A percentile compares a stretch with the other conserved stretches of the same genome.
Conservation (phyloP, 2,797 vertebrate species). For the Syndactyla subalaris region DNA sequence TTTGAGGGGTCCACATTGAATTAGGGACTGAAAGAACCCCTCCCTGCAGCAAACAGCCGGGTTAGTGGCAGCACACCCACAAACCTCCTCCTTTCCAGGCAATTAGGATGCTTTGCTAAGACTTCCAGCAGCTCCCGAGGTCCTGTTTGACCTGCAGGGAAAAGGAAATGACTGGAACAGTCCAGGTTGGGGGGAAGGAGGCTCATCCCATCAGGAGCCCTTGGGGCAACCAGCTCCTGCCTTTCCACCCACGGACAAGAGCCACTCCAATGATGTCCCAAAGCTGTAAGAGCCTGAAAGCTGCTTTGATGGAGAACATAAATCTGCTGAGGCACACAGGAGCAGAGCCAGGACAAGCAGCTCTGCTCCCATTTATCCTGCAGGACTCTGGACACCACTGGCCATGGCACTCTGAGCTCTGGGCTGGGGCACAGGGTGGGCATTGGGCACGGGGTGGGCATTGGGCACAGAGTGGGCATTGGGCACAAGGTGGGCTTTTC, state of each 20-base stretch:
- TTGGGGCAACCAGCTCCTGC: neutral
- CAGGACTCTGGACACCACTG: neutral
- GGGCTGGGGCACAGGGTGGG: neutral
- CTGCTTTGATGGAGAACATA: neutral
- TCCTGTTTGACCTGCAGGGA: neutral
- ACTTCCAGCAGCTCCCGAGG: neutral
- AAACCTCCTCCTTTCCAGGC: neutral
- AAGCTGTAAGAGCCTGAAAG: neutral
- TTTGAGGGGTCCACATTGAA: neutral
- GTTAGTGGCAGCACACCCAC: neutral
- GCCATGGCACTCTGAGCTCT: neutral
- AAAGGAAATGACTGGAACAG: neutral
- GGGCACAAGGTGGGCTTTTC: too few relatives aligned
- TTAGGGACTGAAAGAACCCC: neutral
- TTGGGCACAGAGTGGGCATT: neutral
- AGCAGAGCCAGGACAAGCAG: neutral
- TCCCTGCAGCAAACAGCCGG: neutral
- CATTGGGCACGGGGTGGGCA: neutral
- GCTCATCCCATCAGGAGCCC: accelerated
- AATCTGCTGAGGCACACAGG: neutral
- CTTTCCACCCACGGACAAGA: neutral
- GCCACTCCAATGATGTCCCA: neutral
- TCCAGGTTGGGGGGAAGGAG: too few relatives aligned
- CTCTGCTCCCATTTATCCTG: neutral
- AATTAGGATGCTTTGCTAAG: neutral